Evolutionary conservation across 2,888 invertebrate species (phyloP).

Genomic region (Pristionchus maxplancki): DNA sequence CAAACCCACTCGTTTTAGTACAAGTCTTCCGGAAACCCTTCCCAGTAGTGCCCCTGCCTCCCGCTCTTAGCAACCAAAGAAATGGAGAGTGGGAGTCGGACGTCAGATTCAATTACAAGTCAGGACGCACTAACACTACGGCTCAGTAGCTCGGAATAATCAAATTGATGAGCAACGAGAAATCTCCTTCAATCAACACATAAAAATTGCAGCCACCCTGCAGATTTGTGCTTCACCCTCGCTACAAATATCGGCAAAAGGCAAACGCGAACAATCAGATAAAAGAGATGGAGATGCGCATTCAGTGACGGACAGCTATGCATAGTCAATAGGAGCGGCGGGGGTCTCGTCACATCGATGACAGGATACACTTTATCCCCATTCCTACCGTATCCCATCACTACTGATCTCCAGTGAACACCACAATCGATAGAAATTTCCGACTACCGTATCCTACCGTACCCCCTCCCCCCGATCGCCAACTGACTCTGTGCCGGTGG

Average conservation of each 20-base stretch:
- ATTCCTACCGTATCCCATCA: not conserved
- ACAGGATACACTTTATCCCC: not conserved
- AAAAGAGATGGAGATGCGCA: not conserved
- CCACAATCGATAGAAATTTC: not conserved
- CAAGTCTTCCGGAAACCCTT: conserved; percentile 6
- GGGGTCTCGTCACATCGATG: not conserved
- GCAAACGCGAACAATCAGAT: not conserved
- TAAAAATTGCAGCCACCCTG: not conserved
- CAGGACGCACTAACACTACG: not conserved
- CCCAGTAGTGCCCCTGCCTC: not conserved
- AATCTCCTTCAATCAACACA: too few species aligned
- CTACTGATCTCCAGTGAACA: not conserved
- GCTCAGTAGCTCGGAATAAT: too few species aligned
- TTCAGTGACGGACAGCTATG: conserved; percentile 2
- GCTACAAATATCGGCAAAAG: not conserved
- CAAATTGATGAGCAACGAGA: too few species aligned
- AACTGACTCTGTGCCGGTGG: conserved; percentile 89
- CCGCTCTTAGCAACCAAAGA: not conserved
- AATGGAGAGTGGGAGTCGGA: not conserved
- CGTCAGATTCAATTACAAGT: not conserved
- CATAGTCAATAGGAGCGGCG: not conserved
- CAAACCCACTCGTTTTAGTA: not conserved
- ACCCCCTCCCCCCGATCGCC: not conserved
- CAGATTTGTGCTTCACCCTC: not conserved
- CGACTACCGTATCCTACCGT: not conserved